Evolutionary conservation across 2,888 invertebrate species (phyloP).

Genomic region (Brachypalpus laphriformis): DNA sequence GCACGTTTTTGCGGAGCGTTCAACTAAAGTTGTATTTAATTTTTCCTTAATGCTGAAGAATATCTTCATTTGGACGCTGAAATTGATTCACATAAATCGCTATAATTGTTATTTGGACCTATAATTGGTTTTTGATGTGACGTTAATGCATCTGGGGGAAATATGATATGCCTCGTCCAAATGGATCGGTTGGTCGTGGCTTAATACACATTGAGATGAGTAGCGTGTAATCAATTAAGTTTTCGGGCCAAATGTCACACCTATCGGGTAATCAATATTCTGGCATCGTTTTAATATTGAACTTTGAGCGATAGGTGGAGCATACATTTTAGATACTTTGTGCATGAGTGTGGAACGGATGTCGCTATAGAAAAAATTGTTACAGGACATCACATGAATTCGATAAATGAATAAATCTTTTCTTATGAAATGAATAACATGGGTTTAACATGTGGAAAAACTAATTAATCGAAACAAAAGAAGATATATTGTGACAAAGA

Average conservation of each 20-base stretch:
- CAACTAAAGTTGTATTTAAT: conserved; percentile 49
- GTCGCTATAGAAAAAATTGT: background rate
- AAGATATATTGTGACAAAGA: no score
- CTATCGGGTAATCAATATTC: conserved; percentile 51
- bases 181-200: background rate
- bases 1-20: conserved; percentile 32
- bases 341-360: conserved; percentile 4
- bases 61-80: conserved; percentile 21
- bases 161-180: conserved; percentile 6
- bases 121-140: conserved; percentile 68
- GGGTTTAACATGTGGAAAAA: background rate
- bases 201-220: conserved; percentile 19
- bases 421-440: background rate
- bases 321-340: conserved; percentile 1
- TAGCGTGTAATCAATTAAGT: conserved; percentile 58
- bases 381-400: conserved; percentile 4
- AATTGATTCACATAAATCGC: conserved; percentile 54
- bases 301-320: conserved; percentile 18
- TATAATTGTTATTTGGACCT: conserved; percentile 16
- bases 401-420: background rate
- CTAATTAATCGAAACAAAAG: background rate
- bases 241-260: conserved; percentile 52
- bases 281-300: conserved; percentile 25
- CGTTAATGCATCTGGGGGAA: conserved; percentile 55
- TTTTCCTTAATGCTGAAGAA: conserved; percentile 1